Base-by-base conservation (phyloP, 64 coral and sea anemone genomes). In the Montipora capricornis region DNA sequence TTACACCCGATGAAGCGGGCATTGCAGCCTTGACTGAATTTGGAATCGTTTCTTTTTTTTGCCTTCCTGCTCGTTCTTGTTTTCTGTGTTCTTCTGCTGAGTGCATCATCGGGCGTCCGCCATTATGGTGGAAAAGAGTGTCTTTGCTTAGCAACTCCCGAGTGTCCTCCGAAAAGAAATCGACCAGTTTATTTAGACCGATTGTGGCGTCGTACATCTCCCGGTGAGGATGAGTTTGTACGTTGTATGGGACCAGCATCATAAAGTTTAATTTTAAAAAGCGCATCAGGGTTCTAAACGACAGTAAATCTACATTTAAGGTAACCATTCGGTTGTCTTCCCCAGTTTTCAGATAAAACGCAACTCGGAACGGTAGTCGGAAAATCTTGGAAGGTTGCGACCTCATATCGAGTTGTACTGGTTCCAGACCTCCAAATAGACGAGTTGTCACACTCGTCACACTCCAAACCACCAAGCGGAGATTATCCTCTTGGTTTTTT, bases 141-240 rank as follows among this genome's bases (percentile, higher is more conserved):
- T 37, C 6, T 84, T 84, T 84, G 81, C 81, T 84, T 47, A 49
- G 81, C 81, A 84, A 84, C 81, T 84, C 20, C 81, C 81, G 81
- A 84, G 29, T 0, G 68, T 45, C 4, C 45, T 8, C 59, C 81
- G 60, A 48, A 84, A 5, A 4, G 4, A 44, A 68, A 84, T 84
- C 37, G 80, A 84, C 44, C 13, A 15, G 61, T 81, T 11, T 64
- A 14, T 64, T 57, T 6, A 5, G 0, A 0, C 53, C 53, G 11
- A 64, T 37, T 64, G 61, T 16, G 4, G 13, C 0, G 11, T 64
- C 61, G 61, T 12, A 64, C 61, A 64, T 64, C 0, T 64, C 11
- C 61, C 0, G 61, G 14, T 64, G n/a, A n/a, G n/a, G n/a, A n/a
- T n/a, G n/a, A n/a, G n/a, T n/a, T n/a, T 8, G 0, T 37, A 37